Evolutionary conservation across 2,113 vertebrate genomes (phyloP).

Genomic region (Charina bottae): DNA sequence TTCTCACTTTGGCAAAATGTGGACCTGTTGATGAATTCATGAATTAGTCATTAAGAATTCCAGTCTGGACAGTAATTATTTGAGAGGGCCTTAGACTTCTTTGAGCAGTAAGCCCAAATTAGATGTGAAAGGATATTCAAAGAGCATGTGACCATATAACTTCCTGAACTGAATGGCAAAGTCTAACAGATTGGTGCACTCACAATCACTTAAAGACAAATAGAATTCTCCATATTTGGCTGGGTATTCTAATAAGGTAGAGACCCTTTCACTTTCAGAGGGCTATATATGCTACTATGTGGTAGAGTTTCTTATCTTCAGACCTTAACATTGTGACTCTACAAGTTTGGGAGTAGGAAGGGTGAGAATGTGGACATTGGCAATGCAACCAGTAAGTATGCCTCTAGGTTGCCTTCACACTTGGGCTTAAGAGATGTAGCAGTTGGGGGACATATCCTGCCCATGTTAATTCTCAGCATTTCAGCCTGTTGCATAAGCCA

Average conservation of each 20-base stretch:
- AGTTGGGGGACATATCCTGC: neutral
- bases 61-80: neutral
- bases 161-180: neutral
- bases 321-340: neutral
- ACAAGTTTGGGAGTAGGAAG: neutral
- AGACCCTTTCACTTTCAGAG: neutral
- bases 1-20: neutral
- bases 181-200: neutral
- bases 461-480: neutral
- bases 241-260: neutral
- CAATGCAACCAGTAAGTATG: neutral
- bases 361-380: neutral
- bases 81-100: neutral
- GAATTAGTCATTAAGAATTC: neutral
- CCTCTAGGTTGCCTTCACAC: neutral
- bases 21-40: too few relatives aligned
- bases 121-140: neutral
- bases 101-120: neutral
- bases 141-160: neutral
- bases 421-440: neutral
- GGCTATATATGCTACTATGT: neutral
- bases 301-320: neutral
- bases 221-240: neutral
- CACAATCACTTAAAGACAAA: neutral
- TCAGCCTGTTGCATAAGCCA: neutral